phyloP scores from a whole-genome alignment of 2,888 invertebrate species.

The Copidosoma aretas region DNA sequence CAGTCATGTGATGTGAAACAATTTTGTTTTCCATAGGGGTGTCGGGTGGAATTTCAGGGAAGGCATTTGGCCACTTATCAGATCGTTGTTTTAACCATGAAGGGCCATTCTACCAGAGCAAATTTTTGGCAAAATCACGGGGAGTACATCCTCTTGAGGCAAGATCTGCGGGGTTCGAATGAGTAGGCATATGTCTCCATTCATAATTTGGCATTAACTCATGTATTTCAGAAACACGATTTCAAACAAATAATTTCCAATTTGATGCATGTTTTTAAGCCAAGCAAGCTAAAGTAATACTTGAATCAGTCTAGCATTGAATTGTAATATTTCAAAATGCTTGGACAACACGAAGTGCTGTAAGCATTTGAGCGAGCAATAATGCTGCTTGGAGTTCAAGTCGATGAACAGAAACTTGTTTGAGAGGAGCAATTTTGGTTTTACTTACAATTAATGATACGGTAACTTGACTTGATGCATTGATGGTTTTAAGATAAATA shows the following conservation, averaged over 20 bases:
- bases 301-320: too few species aligned
- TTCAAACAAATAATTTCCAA: slow-evolving; percentile 25
- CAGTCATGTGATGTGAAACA: too few species aligned
- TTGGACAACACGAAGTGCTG: too few species aligned
- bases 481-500: too few species aligned
- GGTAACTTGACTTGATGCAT: too few species aligned
- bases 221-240: slow-evolving; percentile 29
- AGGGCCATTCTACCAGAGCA: slow-evolving; percentile 28
- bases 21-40: not conserved
- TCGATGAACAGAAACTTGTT: too few species aligned
- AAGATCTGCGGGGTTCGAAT: slow-evolving; percentile 28
- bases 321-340: too few species aligned
- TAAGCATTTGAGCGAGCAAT: too few species aligned
- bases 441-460: too few species aligned
- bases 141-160: slow-evolving; percentile 29
- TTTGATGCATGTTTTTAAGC: not conserved
- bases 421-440: too few species aligned
- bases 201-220: not conserved
- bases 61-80: slow-evolving; percentile 24
- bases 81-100: slow-evolving; percentile 18
- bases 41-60: not conserved
- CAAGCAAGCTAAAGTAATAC: too few species aligned
- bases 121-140: not conserved
- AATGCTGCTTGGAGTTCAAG: too few species aligned
- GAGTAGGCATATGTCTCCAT: slow-evolving; percentile 27